Evolutionary conservation across 2,113 vertebrate genomes (phyloP), one percentile per base, ranked within the genome.

Genomic region (Corvus cornix): DNA sequence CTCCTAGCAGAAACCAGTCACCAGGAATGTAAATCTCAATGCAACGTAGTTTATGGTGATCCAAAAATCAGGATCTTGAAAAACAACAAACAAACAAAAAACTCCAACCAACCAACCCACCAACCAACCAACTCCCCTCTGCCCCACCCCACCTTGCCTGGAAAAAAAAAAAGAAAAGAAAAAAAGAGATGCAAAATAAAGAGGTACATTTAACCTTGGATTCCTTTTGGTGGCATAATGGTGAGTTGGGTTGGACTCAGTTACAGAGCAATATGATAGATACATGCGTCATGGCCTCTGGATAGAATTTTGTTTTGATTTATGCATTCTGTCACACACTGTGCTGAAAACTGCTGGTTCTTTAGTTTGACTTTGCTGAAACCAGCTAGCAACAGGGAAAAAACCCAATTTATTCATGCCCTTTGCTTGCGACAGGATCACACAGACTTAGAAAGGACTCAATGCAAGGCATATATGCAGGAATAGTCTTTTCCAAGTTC

Each of bases 141-240:
- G 18, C 11, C 37, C 11, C 39, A n/a, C 24, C 4, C 11, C 17
- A 33, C 22, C 17, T 10, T 26, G 16, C 3, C 13, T 3, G 4
- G 10, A 11, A 15, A 28, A 14, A 14, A 28, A 10, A 33, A 9
- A 7, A 6, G 2, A 2, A 19, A 8, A 11, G 5, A 5, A 6
- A 69, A n/a, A 30, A 12, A 6, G 3, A 18, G 23, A 20, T 31
- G 10, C 20, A 48, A 72, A 53, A 43, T 39, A 62, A 73, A 46
- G 33, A 55, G 10, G 5, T 52, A 8, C 9, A 39, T 60, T 66
- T 21, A 73, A 60, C 20, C 7, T 76, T 53, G 14, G 27, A 60
- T 52, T 92, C 8, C 13, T 85, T 62, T 78, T 49, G 23, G 10
- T 33, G 22, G 3, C 33, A 24, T 55, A 75, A 37, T 1, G 2